Conservation (phyloP, 2,888 invertebrate species). For the Penaeus monodon region DNA sequence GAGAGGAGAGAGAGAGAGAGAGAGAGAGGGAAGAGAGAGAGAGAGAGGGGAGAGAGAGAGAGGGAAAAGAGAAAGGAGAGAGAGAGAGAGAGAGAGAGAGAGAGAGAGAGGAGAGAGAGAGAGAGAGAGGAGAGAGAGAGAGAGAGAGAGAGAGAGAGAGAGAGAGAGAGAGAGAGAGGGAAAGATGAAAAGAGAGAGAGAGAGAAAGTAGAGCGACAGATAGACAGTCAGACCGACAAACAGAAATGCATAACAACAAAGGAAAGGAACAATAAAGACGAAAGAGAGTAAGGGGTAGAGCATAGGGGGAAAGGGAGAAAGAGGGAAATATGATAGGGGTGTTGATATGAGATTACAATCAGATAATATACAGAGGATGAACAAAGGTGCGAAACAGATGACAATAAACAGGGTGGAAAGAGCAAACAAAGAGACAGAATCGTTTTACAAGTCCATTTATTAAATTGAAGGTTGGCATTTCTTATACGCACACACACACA, state of each 20-base stretch:
- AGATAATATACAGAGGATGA: too few species aligned
- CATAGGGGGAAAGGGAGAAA: not conserved
- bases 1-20: not conserved
- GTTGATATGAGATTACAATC: too few species aligned
- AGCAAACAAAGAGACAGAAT: not conserved
- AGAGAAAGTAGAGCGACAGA: not conserved
- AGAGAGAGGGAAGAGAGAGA: not conserved
- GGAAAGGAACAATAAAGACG: not conserved
- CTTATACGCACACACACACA: not conserved
- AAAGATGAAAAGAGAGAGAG: not conserved
- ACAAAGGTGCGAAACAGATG: too few species aligned
- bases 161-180: not conserved
- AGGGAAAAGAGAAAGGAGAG: not conserved
- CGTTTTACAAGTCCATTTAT: too few species aligned
- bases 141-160: not conserved
- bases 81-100: too few species aligned
- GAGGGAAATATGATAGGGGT: conserved; percentile 1
- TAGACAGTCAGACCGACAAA: not conserved
- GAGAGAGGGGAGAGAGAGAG: not conserved
- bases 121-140: not conserved
- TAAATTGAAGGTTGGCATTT: too few species aligned
- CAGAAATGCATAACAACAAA: not conserved
- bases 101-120: not conserved
- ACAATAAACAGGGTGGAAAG: too few species aligned
- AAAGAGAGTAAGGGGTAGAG: not conserved